Percentiles rank a stretch among this genome's conserved stretches.
Evolutionary conservation across 2,797 vertebrate species (phyloP).

Genomic region (Poeciliopsis presidionis): DNA sequence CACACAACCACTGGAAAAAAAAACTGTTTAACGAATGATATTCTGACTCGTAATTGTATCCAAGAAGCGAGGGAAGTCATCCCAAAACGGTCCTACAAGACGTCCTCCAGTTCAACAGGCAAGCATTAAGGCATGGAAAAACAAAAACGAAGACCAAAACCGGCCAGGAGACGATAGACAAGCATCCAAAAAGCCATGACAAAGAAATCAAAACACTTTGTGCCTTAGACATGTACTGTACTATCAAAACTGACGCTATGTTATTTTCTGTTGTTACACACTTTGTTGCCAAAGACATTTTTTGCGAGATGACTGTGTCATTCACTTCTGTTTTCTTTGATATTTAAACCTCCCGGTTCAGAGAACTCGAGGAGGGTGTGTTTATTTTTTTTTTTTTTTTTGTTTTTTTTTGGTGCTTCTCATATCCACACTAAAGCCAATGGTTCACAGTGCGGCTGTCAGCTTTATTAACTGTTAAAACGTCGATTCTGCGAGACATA

Average conservation of each 20-base stretch:
- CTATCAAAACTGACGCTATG: conserved; percentile 8
- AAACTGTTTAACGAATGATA: neutral
- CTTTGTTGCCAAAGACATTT: conserved; percentile 64
- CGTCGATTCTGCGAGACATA: conserved; percentile 1
- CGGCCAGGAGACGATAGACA: neutral
- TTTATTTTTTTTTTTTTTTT: neutral
- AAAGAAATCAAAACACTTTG: neutral
- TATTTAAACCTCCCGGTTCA: conserved; percentile 62
- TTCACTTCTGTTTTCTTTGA: conserved; percentile 26
- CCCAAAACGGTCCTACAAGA: conserved; percentile 14
- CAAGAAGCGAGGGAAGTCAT: neutral
- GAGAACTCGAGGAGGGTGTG: conserved; percentile 43
- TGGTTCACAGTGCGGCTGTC: neutral
- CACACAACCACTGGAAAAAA: neutral
- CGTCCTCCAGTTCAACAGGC: neutral
- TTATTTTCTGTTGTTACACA: conserved; percentile 7
- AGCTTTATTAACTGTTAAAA: conserved; percentile 19
- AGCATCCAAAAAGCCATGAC: neutral
- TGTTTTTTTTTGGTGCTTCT: conserved; percentile 39
- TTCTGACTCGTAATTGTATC: neutral
- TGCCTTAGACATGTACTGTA: conserved; percentile 46
- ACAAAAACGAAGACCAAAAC: neutral
- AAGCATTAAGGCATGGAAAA: neutral
- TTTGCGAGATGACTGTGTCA: conserved; percentile 35
- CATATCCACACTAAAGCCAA: conserved; percentile 35